Percentiles rank a stretch among this genome's conserved stretches.
These are phyloP conservation scores for Papilio elwesi DNA, from an alignment of 2,888 invertebrate species.

Conservation along the genomic window DNA sequence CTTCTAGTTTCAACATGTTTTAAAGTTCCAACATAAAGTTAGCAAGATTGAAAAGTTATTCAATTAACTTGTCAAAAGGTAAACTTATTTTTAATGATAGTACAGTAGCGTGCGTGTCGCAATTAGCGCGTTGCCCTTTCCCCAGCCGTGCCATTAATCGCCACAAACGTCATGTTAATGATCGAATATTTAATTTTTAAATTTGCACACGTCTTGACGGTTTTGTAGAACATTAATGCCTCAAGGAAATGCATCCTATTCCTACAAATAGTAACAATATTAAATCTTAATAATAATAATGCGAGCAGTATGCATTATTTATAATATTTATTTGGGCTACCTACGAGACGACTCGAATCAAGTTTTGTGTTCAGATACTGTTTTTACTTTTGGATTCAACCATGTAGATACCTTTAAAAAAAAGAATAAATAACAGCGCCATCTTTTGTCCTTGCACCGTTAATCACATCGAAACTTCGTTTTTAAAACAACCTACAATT, in stretches of 20 bases:
- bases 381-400: too few relatives aligned
- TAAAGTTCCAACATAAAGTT: background rate
- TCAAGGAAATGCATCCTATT: too few relatives aligned
- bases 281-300: too few relatives aligned
- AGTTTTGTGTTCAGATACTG: too few relatives aligned
- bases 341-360: too few relatives aligned
- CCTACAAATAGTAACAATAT: background rate
- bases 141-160: constrained; percentile 4
- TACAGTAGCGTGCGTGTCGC: constrained; percentile 17
- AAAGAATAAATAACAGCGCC: too few relatives aligned
- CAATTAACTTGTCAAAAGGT: constrained; percentile 5
- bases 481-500: too few relatives aligned
- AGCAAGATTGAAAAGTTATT: constrained; percentile 22
- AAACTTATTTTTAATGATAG: constrained; percentile 15
- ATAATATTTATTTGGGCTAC: too few relatives aligned
- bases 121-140: background rate
- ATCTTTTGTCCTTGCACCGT: too few relatives aligned
- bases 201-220: background rate
- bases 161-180: constrained; percentile 10
- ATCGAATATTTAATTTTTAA: background rate
- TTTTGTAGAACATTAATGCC: background rate
- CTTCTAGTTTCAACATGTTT: background rate
- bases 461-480: too few relatives aligned
- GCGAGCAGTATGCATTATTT: too few relatives aligned
- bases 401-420: too few relatives aligned